Evolutionary conservation across 2,113 vertebrate genomes (phyloP).

Genomic region (Physeter macrocephalus): DNA sequence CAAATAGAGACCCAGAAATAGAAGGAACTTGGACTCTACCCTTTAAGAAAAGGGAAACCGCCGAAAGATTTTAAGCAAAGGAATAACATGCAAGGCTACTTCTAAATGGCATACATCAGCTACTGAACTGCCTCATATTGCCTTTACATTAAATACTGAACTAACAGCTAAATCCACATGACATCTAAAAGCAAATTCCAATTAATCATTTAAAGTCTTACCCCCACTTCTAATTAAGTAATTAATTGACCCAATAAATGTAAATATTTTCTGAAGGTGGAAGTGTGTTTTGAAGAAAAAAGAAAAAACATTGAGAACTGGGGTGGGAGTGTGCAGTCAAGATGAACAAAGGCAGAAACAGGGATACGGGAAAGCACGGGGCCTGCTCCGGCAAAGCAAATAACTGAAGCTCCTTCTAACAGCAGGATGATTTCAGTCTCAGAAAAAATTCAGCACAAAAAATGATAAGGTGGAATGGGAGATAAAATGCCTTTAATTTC

Average conservation of each 20-base stretch:
- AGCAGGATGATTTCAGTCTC: neutral
- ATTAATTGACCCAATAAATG: neutral
- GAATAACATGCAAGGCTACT: neutral
- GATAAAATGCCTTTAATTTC: neutral
- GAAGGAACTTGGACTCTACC: neutral
- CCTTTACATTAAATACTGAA: neutral
- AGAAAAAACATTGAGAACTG: neutral
- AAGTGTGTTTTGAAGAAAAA: neutral
- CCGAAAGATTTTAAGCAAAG: neutral
- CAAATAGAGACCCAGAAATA: neutral
- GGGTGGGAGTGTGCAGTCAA: too few relatives aligned
- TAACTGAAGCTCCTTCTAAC: neutral
- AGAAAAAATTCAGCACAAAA: neutral
- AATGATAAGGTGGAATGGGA: neutral
- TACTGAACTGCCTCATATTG: neutral
- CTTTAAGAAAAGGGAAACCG: neutral
- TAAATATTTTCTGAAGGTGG: neutral
- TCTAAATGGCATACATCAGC: too few relatives aligned
- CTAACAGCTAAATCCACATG: neutral
- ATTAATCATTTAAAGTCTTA: neutral
- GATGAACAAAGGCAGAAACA: neutral
- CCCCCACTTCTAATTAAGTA: neutral
- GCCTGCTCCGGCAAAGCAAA: neutral
- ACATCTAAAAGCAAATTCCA: neutral
- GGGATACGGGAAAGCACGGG: rapidly evolving